Conservation (phyloP, 2,113 vertebrate genomes). For the Haemorhous mexicanus region DNA sequence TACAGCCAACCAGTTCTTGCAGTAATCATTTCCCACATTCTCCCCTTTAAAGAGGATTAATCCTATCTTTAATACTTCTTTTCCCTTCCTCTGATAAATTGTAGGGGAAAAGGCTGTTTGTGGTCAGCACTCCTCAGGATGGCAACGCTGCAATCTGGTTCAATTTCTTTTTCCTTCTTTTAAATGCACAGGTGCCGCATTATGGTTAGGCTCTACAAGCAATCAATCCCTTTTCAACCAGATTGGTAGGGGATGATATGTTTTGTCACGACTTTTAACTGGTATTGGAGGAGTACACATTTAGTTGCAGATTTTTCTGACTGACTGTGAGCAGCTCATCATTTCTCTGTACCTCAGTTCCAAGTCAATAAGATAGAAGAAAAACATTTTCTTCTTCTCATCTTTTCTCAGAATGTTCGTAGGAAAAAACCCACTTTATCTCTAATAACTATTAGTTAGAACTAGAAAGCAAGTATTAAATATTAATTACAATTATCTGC, state of each 20-base stretch:
- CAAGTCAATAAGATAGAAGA: background rate
- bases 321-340: background rate
- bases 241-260: background rate
- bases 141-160: background rate
- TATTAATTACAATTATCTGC: background rate
- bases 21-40: conserved; percentile 20
- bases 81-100: conserved; percentile 20
- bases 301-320: background rate
- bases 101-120: background rate
- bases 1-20: background rate
- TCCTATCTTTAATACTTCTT: conserved; percentile 40
- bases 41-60: conserved; percentile 48
- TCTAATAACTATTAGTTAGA: background rate
- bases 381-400: background rate
- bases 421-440: background rate
- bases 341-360: background rate
- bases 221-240: background rate
- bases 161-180: background rate
- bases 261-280: background rate
- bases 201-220: background rate
- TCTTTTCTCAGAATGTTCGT: background rate
- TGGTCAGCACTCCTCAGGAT: conserved; percentile 24
- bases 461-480: background rate
- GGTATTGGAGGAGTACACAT: background rate
- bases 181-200: background rate